phyloP scores from a whole-genome alignment of 1,140 invertebrate species.

The Rhyzopertha dominica region DNA sequence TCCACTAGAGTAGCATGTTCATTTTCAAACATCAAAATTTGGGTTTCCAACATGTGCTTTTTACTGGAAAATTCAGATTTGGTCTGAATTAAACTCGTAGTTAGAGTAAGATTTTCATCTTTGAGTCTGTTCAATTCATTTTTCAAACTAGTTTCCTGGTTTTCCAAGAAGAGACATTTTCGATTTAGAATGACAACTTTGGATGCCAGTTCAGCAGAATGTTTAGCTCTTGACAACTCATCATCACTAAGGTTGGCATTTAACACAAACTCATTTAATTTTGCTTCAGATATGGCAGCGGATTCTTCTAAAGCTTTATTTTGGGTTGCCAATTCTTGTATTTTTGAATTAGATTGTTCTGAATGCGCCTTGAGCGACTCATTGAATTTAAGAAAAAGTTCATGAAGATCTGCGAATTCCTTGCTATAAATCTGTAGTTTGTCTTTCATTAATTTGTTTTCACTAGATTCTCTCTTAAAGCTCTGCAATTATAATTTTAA shows the following conservation, averaged over 20 bases:
- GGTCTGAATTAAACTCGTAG: conserved; percentile 34
- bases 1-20: too few relatives aligned
- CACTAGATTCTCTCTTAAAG: conserved; percentile 16
- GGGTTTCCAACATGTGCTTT: conserved; percentile 33
- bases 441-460: conserved; percentile 16
- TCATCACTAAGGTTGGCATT: conserved; percentile 7
- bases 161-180: conserved; percentile 19
- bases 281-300: conserved; percentile 16
- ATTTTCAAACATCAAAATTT: conserved; percentile 37
- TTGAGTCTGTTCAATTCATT: too few relatives aligned
- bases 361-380: too few relatives aligned
- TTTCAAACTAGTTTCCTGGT: too few relatives aligned
- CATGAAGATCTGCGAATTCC: too few relatives aligned
- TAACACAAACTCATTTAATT: conserved; percentile 17
- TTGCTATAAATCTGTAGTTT: conserved; percentile 26
- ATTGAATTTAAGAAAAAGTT: too few relatives aligned
- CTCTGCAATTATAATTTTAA: conserved; percentile 26
- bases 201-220: too few relatives aligned
- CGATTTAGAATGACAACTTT: conserved; percentile 9
- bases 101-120: too few relatives aligned
- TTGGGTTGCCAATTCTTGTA: too few relatives aligned
- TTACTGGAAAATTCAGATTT: conserved; percentile 26
- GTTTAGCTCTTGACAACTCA: too few relatives aligned
- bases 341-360: too few relatives aligned
- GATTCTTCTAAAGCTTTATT: too few relatives aligned